These are phyloP conservation scores for Gadopsis bispinosus DNA, from an alignment of 2,797 vertebrate species.

Conservation along the genomic window DNA sequence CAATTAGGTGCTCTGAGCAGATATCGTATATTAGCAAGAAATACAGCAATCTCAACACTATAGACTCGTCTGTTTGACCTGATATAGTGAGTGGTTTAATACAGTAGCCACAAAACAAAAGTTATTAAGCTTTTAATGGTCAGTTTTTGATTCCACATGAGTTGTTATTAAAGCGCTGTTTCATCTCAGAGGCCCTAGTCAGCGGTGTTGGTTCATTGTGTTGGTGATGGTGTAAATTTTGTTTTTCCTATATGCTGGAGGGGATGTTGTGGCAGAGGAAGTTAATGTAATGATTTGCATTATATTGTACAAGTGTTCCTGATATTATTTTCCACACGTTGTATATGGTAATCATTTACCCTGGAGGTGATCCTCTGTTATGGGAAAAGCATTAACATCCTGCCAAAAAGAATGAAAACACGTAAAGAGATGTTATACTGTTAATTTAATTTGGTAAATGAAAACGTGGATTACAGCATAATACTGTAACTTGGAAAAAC, in stretches of 20 bases:
- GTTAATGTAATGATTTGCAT: not conserved
- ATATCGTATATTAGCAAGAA: not conserved
- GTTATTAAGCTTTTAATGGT: not conserved
- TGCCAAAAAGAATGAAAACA: not conserved
- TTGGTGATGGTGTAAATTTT: not conserved
- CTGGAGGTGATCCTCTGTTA: not conserved
- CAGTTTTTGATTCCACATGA: not conserved
- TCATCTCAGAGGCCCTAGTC: not conserved
- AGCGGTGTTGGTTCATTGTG: not conserved
- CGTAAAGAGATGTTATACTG: not conserved
- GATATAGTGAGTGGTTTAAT: not conserved
- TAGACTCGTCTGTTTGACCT: not conserved
- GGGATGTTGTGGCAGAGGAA: not conserved
- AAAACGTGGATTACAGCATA: not conserved
- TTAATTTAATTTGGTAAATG: not conserved
- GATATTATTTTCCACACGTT: not conserved
- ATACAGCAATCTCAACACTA: not conserved
- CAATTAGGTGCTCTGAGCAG: not conserved
- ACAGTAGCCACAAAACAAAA: not conserved
- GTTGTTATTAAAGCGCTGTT: not conserved
- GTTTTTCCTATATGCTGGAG: not conserved
- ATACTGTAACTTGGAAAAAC: not conserved
- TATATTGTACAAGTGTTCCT: slow-evolving; percentile 1
- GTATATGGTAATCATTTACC: not conserved
- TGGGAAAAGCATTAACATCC: not conserved